Conservation (phyloP, 2,113 vertebrate species). For the Oreocharis arfaki region DNA sequence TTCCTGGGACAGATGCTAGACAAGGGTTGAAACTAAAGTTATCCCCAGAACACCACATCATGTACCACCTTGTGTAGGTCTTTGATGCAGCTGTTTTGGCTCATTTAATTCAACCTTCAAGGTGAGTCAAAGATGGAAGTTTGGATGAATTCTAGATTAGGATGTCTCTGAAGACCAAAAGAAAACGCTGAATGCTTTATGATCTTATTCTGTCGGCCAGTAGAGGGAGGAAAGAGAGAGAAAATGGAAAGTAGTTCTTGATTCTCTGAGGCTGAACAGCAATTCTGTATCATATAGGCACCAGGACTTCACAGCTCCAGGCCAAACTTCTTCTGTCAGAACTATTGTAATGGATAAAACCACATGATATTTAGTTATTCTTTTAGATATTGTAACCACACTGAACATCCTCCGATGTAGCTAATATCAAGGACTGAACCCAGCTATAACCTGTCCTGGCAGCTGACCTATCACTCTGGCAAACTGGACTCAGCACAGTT, state of each 20-base stretch:
- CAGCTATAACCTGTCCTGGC: neutral
- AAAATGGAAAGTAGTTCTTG: neutral
- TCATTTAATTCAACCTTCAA: neutral
- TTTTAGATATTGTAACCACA: neutral
- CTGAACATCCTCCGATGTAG: neutral
- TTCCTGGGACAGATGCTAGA: neutral
- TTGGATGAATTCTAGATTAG: neutral
- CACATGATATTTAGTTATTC: neutral
- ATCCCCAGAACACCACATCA: neutral
- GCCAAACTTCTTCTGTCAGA: neutral
- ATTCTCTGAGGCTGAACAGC: neutral
- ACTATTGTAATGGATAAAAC: neutral
- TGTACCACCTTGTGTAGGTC: neutral
- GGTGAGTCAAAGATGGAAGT: neutral
- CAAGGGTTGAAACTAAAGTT: neutral
- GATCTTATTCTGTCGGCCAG: neutral
- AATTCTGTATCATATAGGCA: neutral
- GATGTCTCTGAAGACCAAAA: neutral
- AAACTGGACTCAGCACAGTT: neutral
- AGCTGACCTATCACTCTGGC: neutral
- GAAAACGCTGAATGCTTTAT: neutral
- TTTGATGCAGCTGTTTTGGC: neutral
- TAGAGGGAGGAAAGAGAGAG: conserved; percentile 38
- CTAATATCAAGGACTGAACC: neutral
- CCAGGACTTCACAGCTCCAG: neutral